Evolutionary conservation across 2,797 vertebrate genomes (phyloP), one percentile per base, ranked within the genome.

Genomic region (Syncerus caffer): DNA sequence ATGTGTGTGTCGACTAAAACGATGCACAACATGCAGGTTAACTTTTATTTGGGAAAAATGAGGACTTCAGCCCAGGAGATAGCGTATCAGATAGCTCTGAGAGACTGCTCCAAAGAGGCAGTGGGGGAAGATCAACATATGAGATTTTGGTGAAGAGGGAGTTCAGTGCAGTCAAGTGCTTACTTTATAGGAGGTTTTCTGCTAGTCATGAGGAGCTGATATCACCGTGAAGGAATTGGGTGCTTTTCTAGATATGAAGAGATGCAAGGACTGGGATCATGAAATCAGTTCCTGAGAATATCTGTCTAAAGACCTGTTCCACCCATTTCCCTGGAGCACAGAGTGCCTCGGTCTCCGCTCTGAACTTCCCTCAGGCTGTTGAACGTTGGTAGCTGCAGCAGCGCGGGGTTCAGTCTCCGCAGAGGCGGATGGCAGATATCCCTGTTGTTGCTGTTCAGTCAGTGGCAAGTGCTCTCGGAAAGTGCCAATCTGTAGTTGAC

Each of bases 1-100:
- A 78, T 4, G 11, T 1, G 16, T 12, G 25, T 42, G 12, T 42
- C 0, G 3, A 74, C 71, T 74, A 25, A 15, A 25, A 42, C 25
- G 71, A 42, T 74, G 71, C 21, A 74, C 71, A 74, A 42, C 0
- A 0, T 25, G 71, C 71, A 74, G 42, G 38, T 25, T 42, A 25
- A 74, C 21, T 74, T 42, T 42, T 74, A 27, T 42, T 42, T 42
- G 71, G 71, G 11, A 71, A 42, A 74, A 74, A 7, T 74, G 38
- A 25, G 12, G 23, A 42, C 21, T 14, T 42, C 12, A 74, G 71
- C 38, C 23, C 6, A 15, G 23, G 71, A 42, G 23, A 74, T 0
- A 42, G 11, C 38, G 14, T 21, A 42, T 25, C 71, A 74, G 71
- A 74, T 25, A 42, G 71, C 38, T 42, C 71, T 25, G 23, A 74